Evolutionary conservation across 2,888 invertebrate species (phyloP), one percentile per base, ranked within the genome.

Genomic region (Tricholauxania praeusta): DNA sequence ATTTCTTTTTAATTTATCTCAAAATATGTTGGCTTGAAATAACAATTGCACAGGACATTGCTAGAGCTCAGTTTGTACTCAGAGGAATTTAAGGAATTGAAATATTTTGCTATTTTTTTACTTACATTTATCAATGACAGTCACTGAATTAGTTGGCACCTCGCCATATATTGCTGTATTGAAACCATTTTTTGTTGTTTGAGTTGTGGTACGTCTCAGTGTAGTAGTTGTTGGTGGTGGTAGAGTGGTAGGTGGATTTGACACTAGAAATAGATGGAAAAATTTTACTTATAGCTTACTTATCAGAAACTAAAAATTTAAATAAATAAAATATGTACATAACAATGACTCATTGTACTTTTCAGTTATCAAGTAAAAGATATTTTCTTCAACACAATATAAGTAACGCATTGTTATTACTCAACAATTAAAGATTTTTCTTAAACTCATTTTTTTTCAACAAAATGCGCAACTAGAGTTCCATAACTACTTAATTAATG

Each of bases 201-300:
- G 79, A 71, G 82, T 82, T 74, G 84, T 84, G 64, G 83, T 83
- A 71, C 80, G 80, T 28, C 81, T 80, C 51, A 79, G 77, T 68
- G 87, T 86, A 71, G 90, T 88, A 72, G 92, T 92, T 73, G 93
- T 94, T 75, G 92, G 91, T 63, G 94, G 93, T 73, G 94, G 92
- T 78, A 93, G 92, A 68, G 95, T 94, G 73, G 94, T 94, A 66
- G 95, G 94, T 71, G 94, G 94, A 78, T 92, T 91, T 51, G 95
- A 94, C 82, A 92, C 95, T 95, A 88, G 73, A 87, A 87, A 32
- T 78, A 79, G 75, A 28, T 8, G 12, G 39, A 57, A n/a, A 12
- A 55, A 55, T 10, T 28, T 28, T 28, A 65, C 39, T 39, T 10
- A 39, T 10, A 10, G 5, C 7, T 39, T 2, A 22, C 22, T 22